Evolutionary conservation across 2,888 invertebrate species (phyloP).

Genomic region (Disparrhopalites patrizii): DNA sequence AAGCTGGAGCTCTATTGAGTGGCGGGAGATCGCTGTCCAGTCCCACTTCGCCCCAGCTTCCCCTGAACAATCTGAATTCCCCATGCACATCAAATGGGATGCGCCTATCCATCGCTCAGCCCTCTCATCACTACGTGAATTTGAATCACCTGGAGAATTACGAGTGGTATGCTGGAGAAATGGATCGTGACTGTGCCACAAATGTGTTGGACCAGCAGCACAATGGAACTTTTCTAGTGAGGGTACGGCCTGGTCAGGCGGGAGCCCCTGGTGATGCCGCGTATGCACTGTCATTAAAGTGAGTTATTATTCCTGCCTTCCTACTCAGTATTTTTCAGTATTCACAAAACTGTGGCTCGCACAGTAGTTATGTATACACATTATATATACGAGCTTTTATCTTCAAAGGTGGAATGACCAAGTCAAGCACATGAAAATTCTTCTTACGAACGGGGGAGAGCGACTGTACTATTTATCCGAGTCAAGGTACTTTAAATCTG

Average conservation of each 20-base stretch:
- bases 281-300: constrained; percentile 82
- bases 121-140: constrained; percentile 46
- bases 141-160: constrained; percentile 44
- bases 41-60: constrained; percentile 41
- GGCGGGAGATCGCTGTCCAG: constrained; percentile 32
- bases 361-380: background rate
- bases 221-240: constrained; percentile 80
- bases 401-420: constrained; percentile 72
- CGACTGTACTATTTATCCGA: constrained; percentile 80
- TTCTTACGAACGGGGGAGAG: constrained; percentile 53
- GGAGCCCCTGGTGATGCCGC: constrained; percentile 62
- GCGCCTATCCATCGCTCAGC: constrained; percentile 38
- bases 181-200: constrained; percentile 76
- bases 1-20: background rate
- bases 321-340: background rate
- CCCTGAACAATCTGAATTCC: constrained; percentile 43
- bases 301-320: constrained; percentile 31
- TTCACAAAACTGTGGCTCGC: background rate
- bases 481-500: constrained; percentile 82
- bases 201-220: constrained; percentile 69
- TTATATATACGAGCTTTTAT: background rate
- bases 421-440: constrained; percentile 87
- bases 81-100: constrained; percentile 46
- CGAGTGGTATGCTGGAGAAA: constrained; percentile 68
- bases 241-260: constrained; percentile 61